Conservation (phyloP, 92 coral and sea anemone genomes). For the Umimayanthus chanpuru region DNA sequence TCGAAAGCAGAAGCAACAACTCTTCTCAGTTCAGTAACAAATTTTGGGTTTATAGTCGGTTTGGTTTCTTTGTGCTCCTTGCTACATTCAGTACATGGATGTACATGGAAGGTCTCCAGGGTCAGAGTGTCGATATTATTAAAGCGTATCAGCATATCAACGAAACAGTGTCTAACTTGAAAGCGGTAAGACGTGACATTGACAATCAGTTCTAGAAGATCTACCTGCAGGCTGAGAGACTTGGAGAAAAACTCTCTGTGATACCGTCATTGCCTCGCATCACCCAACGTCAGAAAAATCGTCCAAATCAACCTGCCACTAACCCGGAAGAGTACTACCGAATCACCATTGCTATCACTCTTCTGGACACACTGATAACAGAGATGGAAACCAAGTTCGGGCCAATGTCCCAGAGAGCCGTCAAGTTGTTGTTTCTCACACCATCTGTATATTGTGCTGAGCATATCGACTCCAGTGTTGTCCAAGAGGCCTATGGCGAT, state of each 20-base stretch:
- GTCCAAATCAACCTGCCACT: neutral
- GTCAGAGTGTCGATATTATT: too few relatives aligned
- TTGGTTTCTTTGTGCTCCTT: too few relatives aligned
- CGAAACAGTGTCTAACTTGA: slow-evolving; percentile 10
- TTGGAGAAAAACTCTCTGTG: neutral
- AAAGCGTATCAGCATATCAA: too few relatives aligned
- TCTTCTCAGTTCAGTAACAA: too few relatives aligned
- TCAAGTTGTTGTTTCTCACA: neutral
- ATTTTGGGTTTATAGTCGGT: too few relatives aligned
- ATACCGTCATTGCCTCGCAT: slow-evolving; percentile 17
- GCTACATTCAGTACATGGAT: too few relatives aligned
- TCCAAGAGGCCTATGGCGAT: neutral
- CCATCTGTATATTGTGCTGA: neutral
- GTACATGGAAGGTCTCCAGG: too few relatives aligned
- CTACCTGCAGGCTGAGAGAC: slow-evolving; percentile 23
- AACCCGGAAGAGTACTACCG: slow-evolving; percentile 1
- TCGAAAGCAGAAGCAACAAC: too few relatives aligned
- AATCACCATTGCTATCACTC: neutral
- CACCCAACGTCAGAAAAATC: neutral
- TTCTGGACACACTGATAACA: slow-evolving; percentile 2
- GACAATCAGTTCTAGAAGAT: slow-evolving; percentile 8
- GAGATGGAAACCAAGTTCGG: slow-evolving; percentile 4
- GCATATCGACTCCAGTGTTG: neutral
- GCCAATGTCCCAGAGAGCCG: neutral
- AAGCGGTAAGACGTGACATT: slow-evolving; percentile 10